Conservation (phyloP, 2,888 invertebrate species). For the Agrypnus murinus region DNA sequence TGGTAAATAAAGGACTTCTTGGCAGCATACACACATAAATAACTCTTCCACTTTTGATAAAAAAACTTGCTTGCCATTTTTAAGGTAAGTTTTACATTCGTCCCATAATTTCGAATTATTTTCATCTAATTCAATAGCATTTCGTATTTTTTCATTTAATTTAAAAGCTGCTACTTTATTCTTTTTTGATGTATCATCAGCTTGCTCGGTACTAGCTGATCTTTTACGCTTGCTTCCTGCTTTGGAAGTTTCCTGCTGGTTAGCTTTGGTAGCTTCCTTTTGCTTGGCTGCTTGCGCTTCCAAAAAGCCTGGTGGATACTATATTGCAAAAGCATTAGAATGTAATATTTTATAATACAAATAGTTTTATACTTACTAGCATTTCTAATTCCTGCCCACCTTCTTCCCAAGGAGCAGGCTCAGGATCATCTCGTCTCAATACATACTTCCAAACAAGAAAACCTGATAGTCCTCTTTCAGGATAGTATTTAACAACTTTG, state of each 20-base stretch:
- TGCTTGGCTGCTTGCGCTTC: conserved; percentile 77
- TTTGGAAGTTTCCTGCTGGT: conserved; percentile 68
- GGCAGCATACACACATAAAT: conserved; percentile 88
- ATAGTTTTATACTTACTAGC: conserved; percentile 62
- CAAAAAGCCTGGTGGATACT: conserved; percentile 84
- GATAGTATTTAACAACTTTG: conserved; percentile 89
- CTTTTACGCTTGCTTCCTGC: conserved; percentile 50
- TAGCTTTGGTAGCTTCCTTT: conserved; percentile 70
- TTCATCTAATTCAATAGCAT: conserved; percentile 74
- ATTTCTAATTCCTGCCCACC: conserved; percentile 77
- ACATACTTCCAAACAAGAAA: conserved; percentile 87
- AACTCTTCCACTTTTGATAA: conserved; percentile 77
- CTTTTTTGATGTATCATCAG: conserved; percentile 49
- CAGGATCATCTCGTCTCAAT: conserved; percentile 84
- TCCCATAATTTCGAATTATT: conserved; percentile 81
- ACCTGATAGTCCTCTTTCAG: conserved; percentile 84
- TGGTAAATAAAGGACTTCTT: conserved; percentile 81
- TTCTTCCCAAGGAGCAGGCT: conserved; percentile 86
- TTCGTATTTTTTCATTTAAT: conserved; percentile 50
- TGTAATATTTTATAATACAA: not conserved
- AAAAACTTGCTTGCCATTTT: conserved; percentile 77
- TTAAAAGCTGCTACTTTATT: conserved; percentile 54
- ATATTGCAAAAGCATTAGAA: conserved; percentile 49
- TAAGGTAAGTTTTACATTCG: conserved; percentile 74
- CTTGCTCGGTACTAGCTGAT: not conserved